Base-by-base conservation (phyloP, 2,888 invertebrate species). In the Lycocerus yunnanus region DNA sequence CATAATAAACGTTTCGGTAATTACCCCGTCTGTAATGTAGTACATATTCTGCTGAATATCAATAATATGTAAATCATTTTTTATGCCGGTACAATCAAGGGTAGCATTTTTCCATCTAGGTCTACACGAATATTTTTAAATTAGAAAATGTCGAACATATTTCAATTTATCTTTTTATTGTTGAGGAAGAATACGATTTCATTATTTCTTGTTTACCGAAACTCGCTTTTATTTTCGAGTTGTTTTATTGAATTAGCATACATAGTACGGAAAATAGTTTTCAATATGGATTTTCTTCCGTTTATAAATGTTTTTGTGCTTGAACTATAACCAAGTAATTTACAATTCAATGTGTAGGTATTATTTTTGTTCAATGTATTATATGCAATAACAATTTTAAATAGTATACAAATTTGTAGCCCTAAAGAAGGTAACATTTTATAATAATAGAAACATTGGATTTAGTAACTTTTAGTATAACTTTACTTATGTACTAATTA, bases 1-100 rank as follows among this genome's bases (percentile, higher is more conserved):
- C 43, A 43, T 63, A 63, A 63, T 63, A 63, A 63, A 63, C 61
- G 61, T 63, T 63, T 63, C 20, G 18, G 61, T 63, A 63, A 63
- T 63, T 63, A 63, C 20, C 8, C 61, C 16, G 16, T 18, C 18
- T 63, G n/a, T 63, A 18, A 63, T 16, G 43, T 43, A 43, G 43
- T 43, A 43, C 43, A 43, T 43, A 43, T n/a, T 43, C 2, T 43
- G 43, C 43, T 4, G 43, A 43, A 43, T 43, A 43, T 43, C 43
- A 43, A 43, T 43, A 43, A 43, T 43, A 43, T 43, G 43, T 43
- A 43, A 43, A 43, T 43, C n/a, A 43, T 43, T 43, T 43, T 43
- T 43, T 43, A 43, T n/a, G 43, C n/a, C 43, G 8, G n/a, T n/a
- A n/a, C 43, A 43, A 43, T 43, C 43, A 43, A n/a, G 43, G n/a